Evolutionary conservation across 2,113 vertebrate genomes (phyloP), one percentile per base, ranked within the genome.

Genomic region (Zosterops hypoxanthus): DNA sequence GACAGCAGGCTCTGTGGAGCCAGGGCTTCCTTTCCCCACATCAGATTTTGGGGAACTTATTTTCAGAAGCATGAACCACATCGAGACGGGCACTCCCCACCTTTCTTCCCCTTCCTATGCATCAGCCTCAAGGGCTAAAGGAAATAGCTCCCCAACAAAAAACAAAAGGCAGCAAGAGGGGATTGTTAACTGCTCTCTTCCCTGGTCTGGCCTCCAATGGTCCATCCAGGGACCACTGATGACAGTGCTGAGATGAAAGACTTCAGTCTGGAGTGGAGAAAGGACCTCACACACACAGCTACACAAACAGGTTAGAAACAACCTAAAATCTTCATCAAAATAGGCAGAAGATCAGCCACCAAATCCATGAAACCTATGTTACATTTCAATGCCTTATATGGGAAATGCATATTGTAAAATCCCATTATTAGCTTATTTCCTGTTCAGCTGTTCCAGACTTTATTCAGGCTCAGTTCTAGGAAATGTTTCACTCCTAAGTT

Each of bases 11-110:
- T 95, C 80, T 0, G 7, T 86, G 92, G 94, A 96, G 95, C 94
- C 94, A 93, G 64, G 90, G 95, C 72, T 96, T 97, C 95, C 93
- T 95, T 56, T 96, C 95, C 92, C 93, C 93, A 92, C 90, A 86
- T 26, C 64, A 63, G 79, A 82, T 94, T 96, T 94, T 88, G 91
- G 95, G 95, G 92, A 92, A 83, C 92, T 86, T 91, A 90, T 88
- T 95, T 88, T 96, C 68, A 90, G 94, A 55, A 71, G 56, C 60
- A 16, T 41, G 72, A 94, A 77, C 71, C 7, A 3, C 63, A 39
- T 17, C 0, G 9, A 71, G 55, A 53, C 14, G 4, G 91, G 83
- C 20, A 0, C 91, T 96, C 64, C 73, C 91, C 85, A 78, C 76
- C 76, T 81, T 88, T 94, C 90, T 94, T 95, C 90, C 94, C 92